Conservation (phyloP, 2,113 vertebrate species). For the Grantiella picta region DNA sequence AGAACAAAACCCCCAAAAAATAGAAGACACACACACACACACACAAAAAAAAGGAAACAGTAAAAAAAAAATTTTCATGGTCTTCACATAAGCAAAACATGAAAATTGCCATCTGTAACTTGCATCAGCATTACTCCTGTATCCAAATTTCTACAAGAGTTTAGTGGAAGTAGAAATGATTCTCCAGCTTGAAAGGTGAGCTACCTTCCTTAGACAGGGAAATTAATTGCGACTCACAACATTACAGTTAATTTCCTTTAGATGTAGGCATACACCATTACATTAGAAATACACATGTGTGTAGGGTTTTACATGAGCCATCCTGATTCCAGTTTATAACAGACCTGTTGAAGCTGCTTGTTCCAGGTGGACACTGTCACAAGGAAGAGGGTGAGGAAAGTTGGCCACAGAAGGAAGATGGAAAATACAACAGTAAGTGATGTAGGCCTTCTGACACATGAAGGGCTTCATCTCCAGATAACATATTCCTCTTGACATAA, state of each 20-base stretch:
- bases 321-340: neutral
- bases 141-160: neutral
- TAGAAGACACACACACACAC: neutral
- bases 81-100: neutral
- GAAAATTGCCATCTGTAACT: neutral
- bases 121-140: neutral
- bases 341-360: neutral
- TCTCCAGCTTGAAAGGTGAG: neutral
- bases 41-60: neutral
- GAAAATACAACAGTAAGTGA: neutral
- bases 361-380: neutral
- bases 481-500: slow-evolving; percentile 18
- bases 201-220: neutral
- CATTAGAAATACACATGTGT: neutral
- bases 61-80: neutral
- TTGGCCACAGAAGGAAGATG: neutral
- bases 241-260: neutral
- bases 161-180: neutral
- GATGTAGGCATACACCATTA: neutral
- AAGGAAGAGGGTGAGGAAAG: neutral
- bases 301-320: neutral
- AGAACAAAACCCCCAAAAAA: neutral
- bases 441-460: neutral
- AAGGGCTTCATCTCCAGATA: neutral
- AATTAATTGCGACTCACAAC: neutral